phyloP scores from a whole-genome alignment of 2,797 vertebrate genomes.

The Pteropus rufus region DNA sequence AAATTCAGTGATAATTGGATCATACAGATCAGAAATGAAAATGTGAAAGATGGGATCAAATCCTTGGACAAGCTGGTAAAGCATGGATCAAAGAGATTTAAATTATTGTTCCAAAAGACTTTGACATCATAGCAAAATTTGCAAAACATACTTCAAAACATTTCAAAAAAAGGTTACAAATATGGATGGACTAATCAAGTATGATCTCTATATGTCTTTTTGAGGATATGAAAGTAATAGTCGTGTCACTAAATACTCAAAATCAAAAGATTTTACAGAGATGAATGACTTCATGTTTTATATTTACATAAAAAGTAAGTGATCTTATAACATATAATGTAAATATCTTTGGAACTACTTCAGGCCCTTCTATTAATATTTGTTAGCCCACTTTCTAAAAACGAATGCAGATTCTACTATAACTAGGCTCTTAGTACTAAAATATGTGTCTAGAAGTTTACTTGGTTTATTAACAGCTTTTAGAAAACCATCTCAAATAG shows the following conservation, averaged over 20 bases:
- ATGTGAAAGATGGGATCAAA: background rate
- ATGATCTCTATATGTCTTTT: background rate
- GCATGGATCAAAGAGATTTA: background rate
- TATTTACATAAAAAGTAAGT: background rate
- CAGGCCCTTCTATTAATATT: background rate
- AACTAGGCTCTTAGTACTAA: background rate
- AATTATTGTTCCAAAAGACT: background rate
- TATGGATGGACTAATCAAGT: background rate
- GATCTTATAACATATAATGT: background rate
- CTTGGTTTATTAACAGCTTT: background rate
- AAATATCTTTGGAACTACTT: background rate
- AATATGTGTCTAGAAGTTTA: background rate
- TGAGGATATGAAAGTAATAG: background rate
- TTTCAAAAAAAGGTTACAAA: background rate
- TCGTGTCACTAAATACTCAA: background rate
- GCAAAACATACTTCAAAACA: background rate
- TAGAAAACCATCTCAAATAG: background rate
- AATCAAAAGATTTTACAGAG: background rate
- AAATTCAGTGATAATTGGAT: background rate
- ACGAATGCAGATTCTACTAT: background rate
- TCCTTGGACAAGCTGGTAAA: background rate
- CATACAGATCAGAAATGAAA: background rate
- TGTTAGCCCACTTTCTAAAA: background rate
- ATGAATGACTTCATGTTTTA: background rate
- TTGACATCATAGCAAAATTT: background rate